Evolutionary conservation across 1,140 invertebrate species (phyloP).

Genomic region (Hyphantria cunea): DNA sequence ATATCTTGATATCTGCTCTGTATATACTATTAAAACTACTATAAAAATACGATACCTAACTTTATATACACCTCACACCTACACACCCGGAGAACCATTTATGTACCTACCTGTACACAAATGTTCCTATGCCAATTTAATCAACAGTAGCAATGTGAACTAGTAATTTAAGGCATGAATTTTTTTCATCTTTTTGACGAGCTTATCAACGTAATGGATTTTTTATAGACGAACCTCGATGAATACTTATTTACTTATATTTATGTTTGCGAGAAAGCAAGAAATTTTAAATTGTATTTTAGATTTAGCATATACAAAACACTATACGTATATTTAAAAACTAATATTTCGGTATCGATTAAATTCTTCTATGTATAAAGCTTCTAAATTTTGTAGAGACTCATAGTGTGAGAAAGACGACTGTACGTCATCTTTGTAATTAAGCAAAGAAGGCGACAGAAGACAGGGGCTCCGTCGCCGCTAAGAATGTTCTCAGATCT

Average conservation of each 20-base stretch:
- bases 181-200: constrained; percentile 14
- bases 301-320: too few species aligned
- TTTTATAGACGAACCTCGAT: constrained; percentile 18
- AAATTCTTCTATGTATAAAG: background rate
- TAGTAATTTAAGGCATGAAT: too few species aligned
- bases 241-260: constrained; percentile 13
- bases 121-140: background rate
- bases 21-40: too few species aligned
- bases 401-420: constrained; percentile 38
- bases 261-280: background rate
- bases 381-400: constrained; percentile 26
- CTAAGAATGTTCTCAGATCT: constrained; percentile 68
- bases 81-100: too few species aligned
- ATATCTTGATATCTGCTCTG: too few species aligned
- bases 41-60: too few species aligned
- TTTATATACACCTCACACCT: too few species aligned
- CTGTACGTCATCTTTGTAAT: constrained; percentile 68
- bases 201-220: constrained; percentile 32
- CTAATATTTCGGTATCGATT: too few species aligned
- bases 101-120: background rate
- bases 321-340: too few species aligned
- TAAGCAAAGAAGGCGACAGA: constrained; percentile 74
- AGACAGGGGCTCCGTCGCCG: constrained; percentile 62
- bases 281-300: too few species aligned
- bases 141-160: too few species aligned